Base-by-base conservation (phyloP, 2,797 vertebrate species). In the Rhabdomys pumilio region DNA sequence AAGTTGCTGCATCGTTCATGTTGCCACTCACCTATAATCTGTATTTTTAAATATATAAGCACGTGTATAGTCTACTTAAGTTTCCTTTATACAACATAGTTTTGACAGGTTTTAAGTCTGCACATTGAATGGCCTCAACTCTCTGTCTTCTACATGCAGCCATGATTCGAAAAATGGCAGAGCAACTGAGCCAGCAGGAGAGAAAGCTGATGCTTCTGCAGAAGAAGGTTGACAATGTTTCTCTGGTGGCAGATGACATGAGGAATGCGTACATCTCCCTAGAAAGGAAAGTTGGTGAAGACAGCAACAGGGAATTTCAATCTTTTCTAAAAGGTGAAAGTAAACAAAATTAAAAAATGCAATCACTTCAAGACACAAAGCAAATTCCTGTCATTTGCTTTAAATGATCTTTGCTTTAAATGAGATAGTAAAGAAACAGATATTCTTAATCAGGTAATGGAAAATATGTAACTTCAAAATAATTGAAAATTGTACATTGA, bases 271-370 rank as follows among this genome's bases (percentile, higher is more conserved):
- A 98, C 79, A 98, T 97, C 94, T 99, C 99, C 93, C 97, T 99
- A 77, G 98, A 99, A 98, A 97, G 93, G 86, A 99, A 99, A 98
- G 98, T 99, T 95, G 98, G 97, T 98, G 98, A 98, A 97, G 97
- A 98, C 97, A 98, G 98, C 97, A 97, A 95, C 93, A 98, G 79
- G 90, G 98, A 98, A 95, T 96, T 98, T 77, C 98, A 98, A 73
- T 97, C 98, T 96, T 97, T 98, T 97, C 97, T 99, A 83, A 98
- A 98, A 99, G 98, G 99, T 99, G 98, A 98, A 98, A 95, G 88
- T 97, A 98, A 97, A 98, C 97, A 94, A 98, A 96, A 98, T 97
- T 91, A 94, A 98, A 98, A 98, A 96, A 97, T 80, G 98, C 47
- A 81, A 65, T 93, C 14, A 57, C 1, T 89, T 82, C 44, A 73